These are phyloP conservation scores for Galaxias olidus DNA, from an alignment of 2,797 vertebrate species.

Conservation along the genomic window DNA sequence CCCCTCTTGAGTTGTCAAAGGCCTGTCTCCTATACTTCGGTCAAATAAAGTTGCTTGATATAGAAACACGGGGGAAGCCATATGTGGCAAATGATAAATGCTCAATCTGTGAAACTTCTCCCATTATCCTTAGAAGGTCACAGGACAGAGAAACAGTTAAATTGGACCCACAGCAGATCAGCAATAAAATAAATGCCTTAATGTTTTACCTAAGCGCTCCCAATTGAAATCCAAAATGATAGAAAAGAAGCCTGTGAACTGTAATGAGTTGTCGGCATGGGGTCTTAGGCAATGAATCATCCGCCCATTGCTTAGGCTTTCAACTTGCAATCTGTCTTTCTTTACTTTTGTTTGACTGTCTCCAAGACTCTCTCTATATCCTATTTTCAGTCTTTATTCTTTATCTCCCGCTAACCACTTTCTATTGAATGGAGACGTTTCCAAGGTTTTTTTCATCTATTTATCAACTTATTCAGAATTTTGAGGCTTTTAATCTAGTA, in stretches of 20 bases:
- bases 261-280: constrained; percentile 4
- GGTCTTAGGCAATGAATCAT: constrained; percentile 5
- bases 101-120: constrained; percentile 4
- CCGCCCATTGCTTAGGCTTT: neutral
- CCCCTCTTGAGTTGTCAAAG: neutral
- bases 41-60: neutral
- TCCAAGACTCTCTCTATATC: neutral
- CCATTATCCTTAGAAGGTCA: constrained; percentile 11
- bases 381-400: neutral
- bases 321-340: neutral
- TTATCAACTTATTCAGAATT: too few species aligned
- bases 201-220: constrained; percentile 15
- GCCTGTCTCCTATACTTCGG: neutral
- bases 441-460: too few species aligned
- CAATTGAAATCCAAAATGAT: constrained; percentile 9
- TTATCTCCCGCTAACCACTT: too few species aligned
- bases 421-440: too few species aligned
- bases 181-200: constrained; percentile 13
- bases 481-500: too few species aligned
- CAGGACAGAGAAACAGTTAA: constrained; percentile 2
- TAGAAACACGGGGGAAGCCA: neutral
- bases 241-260: constrained; percentile 1
- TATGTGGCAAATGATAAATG: neutral
- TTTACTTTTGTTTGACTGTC: neutral
- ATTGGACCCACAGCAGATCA: constrained; percentile 8